Evolutionary conservation across 1,140 invertebrate species (phyloP), one percentile per base, ranked within the genome.

Genomic region (Bombus picipes): DNA sequence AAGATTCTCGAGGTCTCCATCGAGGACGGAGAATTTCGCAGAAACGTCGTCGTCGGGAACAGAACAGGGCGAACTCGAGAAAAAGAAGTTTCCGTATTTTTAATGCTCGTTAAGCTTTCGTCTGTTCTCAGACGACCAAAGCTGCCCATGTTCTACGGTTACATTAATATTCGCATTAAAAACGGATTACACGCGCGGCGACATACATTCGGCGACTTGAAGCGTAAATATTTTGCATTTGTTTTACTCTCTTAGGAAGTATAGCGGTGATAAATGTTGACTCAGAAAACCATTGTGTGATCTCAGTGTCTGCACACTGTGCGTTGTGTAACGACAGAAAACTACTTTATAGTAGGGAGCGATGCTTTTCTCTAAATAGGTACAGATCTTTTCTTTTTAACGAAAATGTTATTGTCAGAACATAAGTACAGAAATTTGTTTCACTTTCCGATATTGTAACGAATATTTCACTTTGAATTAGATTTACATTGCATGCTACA

Each of bases 31-130:
- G 72, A 59, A 68, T 47, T 73, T 47, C 71, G 70, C 10, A 41
- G 70, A 28, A 71, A 71, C 59, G 47, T 25, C 43, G 39, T 53
- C 12, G 28, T 22, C 73, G 78, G 18, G 66, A 37, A 76, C 68
- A 39, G 43, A 62, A 32, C 25, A 25, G 22, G 12, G 9, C 5
- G 25, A 71, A 18, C 34, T 2, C 18, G 37, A 81, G 68, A 72
- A 83, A 72, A 43, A 74, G 62, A 81, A 37, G 53, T 72, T 74
- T 76, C 72, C 85, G 80, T 71, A 75, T 71, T 86, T 86, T 82
- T 86, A 86, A 85, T 81, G 83, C 83, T 85, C 83, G 83, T 85
- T 81, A 85, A 74, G 71, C 59, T 77, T 32, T 5, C 68, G 78
- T 13, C 22, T 53, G 66, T 84, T 84, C 76, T 84, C 76, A 72